Evolutionary conservation across 1,140 invertebrate species (phyloP).

Genomic region (Acromyrmex echinatior): DNA sequence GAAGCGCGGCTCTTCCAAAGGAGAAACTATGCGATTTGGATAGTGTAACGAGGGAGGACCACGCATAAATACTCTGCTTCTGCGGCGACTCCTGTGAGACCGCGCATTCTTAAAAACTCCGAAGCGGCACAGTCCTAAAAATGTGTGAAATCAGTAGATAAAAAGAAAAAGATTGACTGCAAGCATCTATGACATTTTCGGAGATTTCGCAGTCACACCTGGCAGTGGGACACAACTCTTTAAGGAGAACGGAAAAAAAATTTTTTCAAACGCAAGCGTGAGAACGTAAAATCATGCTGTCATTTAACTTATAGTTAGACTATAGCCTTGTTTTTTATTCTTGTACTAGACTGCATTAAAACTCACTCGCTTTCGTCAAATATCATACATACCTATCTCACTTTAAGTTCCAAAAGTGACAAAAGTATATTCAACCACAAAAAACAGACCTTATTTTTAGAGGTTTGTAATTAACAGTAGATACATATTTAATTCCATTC

Average conservation of each 20-base stretch:
- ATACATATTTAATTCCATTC: not conserved
- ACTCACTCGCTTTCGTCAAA: too few species aligned
- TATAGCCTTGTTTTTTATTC: too few species aligned
- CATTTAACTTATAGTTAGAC: too few species aligned
- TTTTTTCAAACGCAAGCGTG: conserved; percentile 14
- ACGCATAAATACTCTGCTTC: conserved; percentile 72
- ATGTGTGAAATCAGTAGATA: conserved; percentile 43
- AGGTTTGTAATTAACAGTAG: not conserved
- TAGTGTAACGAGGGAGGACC: conserved; percentile 84
- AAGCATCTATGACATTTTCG: conserved; percentile 78
- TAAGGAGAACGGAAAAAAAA: too few species aligned
- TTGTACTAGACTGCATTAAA: too few species aligned
- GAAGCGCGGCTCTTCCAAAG: conserved; percentile 75
- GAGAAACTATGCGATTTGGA: conserved; percentile 83
- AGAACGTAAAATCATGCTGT: not conserved
- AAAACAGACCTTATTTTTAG: not conserved
- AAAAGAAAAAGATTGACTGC: conserved; percentile 54
- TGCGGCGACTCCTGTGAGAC: conserved; percentile 49
- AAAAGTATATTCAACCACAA: too few species aligned
- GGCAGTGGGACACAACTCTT: conserved; percentile 47
- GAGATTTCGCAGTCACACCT: conserved; percentile 83
- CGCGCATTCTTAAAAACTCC: conserved; percentile 58
- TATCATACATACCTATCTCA: too few species aligned
- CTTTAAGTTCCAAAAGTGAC: too few species aligned
- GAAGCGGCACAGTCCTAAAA: conserved; percentile 14